A percentile compares a stretch with the other conserved stretches of the same genome.
Evolutionary conservation across 2,888 invertebrate genomes (phyloP).

Genomic region (Myopa testacea): DNA sequence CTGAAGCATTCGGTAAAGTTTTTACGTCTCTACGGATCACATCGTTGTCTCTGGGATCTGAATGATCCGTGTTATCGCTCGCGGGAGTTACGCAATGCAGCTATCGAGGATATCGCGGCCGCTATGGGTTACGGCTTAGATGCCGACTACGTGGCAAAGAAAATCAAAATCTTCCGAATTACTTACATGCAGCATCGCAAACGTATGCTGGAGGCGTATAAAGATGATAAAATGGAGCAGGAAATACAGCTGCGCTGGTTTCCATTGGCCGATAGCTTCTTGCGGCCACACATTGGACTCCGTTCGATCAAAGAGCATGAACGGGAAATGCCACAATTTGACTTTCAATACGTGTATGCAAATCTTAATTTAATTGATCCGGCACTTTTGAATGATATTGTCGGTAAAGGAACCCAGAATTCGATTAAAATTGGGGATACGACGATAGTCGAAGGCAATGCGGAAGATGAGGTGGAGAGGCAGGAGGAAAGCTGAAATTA

Average conservation of each 20-base stretch:
- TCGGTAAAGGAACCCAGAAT: conserved; percentile 54
- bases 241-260: conserved; percentile 55
- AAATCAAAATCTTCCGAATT: conserved; percentile 58
- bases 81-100: conserved; percentile 52
- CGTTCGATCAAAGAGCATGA: conserved; percentile 53
- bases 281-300: conserved; percentile 54
- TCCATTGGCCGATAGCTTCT: conserved; percentile 55
- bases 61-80: conserved; percentile 52
- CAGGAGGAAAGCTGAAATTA: no score
- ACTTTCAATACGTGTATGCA: conserved; percentile 54
- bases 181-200: conserved; percentile 57
- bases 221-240: conserved; percentile 49
- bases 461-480: no score
- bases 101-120: conserved; percentile 55
- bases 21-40: conserved; percentile 54
- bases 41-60: conserved; percentile 55
- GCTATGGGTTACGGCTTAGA: conserved; percentile 54
- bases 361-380: conserved; percentile 57
- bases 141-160: conserved; percentile 53
- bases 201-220: conserved; percentile 50
- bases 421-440: conserved; percentile 48
- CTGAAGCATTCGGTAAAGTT: conserved; percentile 55
- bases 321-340: conserved; percentile 54
- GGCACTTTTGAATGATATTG: conserved; percentile 51
- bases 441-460: neutral